A percentile compares a stretch with the other conserved stretches of the same genome.
These are phyloP conservation scores for Neopelma chrysocephalum DNA, from an alignment of 2,797 vertebrate species.

Conservation along the genomic window DNA sequence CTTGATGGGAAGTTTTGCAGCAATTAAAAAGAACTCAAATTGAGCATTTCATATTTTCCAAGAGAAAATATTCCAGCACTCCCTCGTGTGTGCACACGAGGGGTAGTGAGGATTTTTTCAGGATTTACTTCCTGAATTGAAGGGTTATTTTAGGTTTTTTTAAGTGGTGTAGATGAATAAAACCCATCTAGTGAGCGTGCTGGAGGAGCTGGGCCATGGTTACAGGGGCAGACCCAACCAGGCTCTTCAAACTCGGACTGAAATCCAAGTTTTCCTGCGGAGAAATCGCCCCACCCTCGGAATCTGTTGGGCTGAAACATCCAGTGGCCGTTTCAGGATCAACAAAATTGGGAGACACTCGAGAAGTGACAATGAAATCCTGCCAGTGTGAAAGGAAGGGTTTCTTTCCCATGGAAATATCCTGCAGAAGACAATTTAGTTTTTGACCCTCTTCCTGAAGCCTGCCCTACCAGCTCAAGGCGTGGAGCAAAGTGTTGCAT, in stretches of 20 bases:
- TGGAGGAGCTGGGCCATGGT: neutral
- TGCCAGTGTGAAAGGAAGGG: neutral
- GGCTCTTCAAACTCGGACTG: neutral
- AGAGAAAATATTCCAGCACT: neutral
- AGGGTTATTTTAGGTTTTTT: neutral
- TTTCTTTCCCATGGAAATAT: neutral
- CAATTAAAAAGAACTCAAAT: neutral
- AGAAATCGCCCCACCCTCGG: neutral
- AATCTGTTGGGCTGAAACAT: neutral
- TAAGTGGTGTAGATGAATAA: neutral
- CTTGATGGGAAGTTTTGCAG: neutral
- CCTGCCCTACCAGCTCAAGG: neutral
- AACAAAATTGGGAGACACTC: neutral
- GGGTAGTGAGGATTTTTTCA: neutral
- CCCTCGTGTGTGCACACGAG: too few species aligned
- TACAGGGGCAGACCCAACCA: neutral
- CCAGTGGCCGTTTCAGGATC: neutral
- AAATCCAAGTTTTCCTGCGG: neutral
- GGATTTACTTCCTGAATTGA: neutral
- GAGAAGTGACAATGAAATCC: neutral
- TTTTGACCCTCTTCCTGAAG: neutral
- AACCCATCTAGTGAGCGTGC: fast-evolving
- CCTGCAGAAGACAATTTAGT: neutral
- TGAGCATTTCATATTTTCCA: neutral
- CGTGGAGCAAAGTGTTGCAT: neutral